Conservation (phyloP, 2,888 invertebrate species). For the Lasioglossum figueresi region DNA sequence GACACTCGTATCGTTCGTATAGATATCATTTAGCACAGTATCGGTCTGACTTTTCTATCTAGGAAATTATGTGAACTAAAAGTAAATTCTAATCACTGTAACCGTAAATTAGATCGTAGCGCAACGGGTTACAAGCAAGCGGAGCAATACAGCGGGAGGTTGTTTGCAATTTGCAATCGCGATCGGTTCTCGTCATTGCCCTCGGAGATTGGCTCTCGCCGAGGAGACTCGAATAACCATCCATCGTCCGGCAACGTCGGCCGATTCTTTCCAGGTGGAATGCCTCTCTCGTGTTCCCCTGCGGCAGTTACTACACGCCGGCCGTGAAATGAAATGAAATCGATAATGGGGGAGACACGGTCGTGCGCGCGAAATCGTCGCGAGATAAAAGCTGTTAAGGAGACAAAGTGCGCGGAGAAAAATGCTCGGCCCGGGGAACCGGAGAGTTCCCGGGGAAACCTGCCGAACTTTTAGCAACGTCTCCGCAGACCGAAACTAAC, state of each 20-base stretch:
- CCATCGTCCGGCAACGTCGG: slow-evolving; percentile 62
- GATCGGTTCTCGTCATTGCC: slow-evolving; percentile 39
- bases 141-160: not conserved
- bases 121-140: too few relatives aligned
- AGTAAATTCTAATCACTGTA: too few relatives aligned
- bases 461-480: slow-evolving; percentile 74
- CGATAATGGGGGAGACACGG: slow-evolving; percentile 69
- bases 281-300: slow-evolving; percentile 59
- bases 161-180: slow-evolving; percentile 52
- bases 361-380: slow-evolving; percentile 68
- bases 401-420: slow-evolving; percentile 66
- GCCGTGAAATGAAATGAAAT: slow-evolving; percentile 71
- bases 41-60: too few relatives aligned
- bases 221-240: slow-evolving; percentile 67
- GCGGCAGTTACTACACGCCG: slow-evolving; percentile 35
- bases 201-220: slow-evolving; percentile 58
- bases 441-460: slow-evolving; percentile 12
- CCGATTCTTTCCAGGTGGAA: slow-evolving; percentile 61
- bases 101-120: too few relatives aligned
- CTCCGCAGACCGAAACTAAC: slow-evolving; percentile 71
- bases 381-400: slow-evolving; percentile 72
- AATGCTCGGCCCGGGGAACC: slow-evolving; percentile 27
- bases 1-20: too few relatives aligned
- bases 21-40: too few relatives aligned
- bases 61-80: too few relatives aligned